Base-by-base conservation (phyloP, 23 tunicate genomes). In the Phallusia fumigata region DNA sequence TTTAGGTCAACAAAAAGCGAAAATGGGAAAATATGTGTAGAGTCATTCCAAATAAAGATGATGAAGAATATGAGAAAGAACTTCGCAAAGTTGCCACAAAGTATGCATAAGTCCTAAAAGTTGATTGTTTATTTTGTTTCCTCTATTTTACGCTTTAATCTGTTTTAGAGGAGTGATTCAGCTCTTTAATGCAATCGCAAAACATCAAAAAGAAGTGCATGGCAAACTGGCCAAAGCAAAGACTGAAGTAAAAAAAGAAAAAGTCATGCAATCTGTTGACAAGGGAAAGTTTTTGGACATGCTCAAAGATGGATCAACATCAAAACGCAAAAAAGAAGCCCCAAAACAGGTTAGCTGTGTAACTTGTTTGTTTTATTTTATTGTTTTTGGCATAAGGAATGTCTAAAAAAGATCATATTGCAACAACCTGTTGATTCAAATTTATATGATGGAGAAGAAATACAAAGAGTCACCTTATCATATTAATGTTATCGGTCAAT, bases 121-220 rank as follows among this genome's bases (percentile, higher is more conserved):
- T 40, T 40, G 47, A 3, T 40, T 40, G 10, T 5, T 40, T 40
- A 40, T 10, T 40, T 40, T 40, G 47, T 40, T 3, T 10, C 10
- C 5, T 40, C 5, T 19, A 12, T 2, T 52, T 21, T 11, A 80
- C 10, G 24, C 6, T 18, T 75, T 18, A 75, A 32, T 26, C 6
- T 74, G 52, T 72, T 90, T 47, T 77, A 90, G 95, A 31, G 96
- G 96, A 1, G 96, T 91, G 21, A 79, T 91, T n/a, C 96, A 91
- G 74, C 74, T 91, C 19, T 91, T 91, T 72, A 91, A 91, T 79
- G 88, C 96, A 32, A 90, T 91, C 13, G 78, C 78, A 73, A 91
- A 91, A 33, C 90, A 91, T 44, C 90, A 91, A 52, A 86, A 69
- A 33, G 81, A 86, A 30, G 34, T 91, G 36, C 90, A 86, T n/a